A percentile compares a stretch with the other conserved stretches of the same genome.
phyloP scores from a whole-genome alignment of 2,797 vertebrate species.

The Melanitta fusca region DNA sequence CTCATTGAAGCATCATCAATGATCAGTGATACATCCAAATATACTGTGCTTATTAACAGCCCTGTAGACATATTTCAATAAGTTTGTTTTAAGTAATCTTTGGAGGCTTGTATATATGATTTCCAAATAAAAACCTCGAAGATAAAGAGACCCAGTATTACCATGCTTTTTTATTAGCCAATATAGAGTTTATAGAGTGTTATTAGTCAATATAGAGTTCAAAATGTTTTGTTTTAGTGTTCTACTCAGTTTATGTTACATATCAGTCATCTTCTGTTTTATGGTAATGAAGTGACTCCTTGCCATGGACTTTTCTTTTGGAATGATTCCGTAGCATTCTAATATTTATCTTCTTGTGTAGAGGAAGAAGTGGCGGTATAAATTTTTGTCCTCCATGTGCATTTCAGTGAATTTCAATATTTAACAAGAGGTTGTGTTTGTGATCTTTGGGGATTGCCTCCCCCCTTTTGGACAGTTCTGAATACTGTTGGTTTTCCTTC shows the following conservation, averaged over 20 bases:
- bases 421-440: neutral
- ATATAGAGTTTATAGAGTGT: no score
- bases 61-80: neutral
- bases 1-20: neutral
- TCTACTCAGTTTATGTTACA: neutral
- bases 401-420: neutral
- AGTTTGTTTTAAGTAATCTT: neutral
- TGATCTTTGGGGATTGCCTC: neutral
- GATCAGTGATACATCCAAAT: neutral
- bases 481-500: neutral
- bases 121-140: neutral
- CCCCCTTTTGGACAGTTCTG: neutral
- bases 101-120: neutral
- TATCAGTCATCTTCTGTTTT: neutral
- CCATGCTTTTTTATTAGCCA: neutral
- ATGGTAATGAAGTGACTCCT: neutral
- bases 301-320: neutral
- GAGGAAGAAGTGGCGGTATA: neutral
- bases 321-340: neutral
- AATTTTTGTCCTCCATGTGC: neutral
- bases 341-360: neutral
- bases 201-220: neutral
- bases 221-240: neutral
- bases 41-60: neutral
- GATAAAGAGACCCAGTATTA: neutral